A percentile compares a stretch with the other conserved stretches of the same genome.
phyloP scores from a whole-genome alignment of 2,113 vertebrate genomes.

The Aspiorhynchus laticeps region DNA sequence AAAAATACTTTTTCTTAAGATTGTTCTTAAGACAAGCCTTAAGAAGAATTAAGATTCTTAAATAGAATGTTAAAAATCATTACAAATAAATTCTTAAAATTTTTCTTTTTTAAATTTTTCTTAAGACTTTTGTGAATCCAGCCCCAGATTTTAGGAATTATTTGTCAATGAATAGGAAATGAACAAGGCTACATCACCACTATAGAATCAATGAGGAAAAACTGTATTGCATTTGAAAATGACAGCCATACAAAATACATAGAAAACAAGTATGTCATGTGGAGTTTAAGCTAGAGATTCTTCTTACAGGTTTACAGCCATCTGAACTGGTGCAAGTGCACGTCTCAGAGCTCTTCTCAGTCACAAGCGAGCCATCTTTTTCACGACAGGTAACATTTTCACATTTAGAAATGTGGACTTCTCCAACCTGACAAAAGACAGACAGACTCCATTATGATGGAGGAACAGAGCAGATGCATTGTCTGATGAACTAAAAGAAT shows the following conservation, averaged over 20 bases:
- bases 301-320: not conserved
- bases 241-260: not conserved
- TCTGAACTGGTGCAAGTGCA: not conserved
- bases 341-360: not conserved
- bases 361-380: not conserved
- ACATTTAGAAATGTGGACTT: not conserved
- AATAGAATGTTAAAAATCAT: too few species aligned
- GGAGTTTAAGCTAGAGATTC: not conserved
- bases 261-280: not conserved
- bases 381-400: not conserved
- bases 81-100: too few species aligned
- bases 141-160: too few species aligned
- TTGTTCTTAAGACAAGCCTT: too few species aligned
- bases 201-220: too few species aligned
- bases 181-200: too few species aligned
- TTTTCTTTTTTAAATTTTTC: too few species aligned
- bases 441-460: not conserved
- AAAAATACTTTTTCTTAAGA: not conserved
- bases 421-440: constrained; percentile 73
- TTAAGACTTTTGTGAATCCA: too few species aligned
- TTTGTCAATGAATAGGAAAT: too few species aligned
- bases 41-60: too few species aligned
- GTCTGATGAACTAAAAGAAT: not conserved
- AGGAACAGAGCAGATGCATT: not conserved
- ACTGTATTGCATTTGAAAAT: not conserved